Percentiles rank a stretch among this genome's conserved stretches.
Evolutionary conservation across 2,113 vertebrate genomes (phyloP).

Genomic region (Ctenodactylus gundi): DNA sequence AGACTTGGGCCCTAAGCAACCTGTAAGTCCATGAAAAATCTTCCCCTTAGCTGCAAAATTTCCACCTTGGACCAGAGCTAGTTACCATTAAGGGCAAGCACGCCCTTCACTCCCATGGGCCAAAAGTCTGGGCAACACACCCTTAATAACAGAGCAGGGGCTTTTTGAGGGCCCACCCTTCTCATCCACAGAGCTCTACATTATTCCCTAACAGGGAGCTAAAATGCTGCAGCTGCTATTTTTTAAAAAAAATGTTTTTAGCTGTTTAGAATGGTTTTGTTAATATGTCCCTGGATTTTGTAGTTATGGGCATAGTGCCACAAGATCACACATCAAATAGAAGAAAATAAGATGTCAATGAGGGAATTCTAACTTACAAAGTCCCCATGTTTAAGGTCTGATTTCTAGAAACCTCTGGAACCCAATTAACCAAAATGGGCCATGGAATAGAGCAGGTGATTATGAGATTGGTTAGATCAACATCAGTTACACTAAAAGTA

Average conservation of each 20-base stretch:
- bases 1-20: slow-evolving; percentile 50
- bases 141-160: slow-evolving; percentile 40
- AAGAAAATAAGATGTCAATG: slow-evolving; percentile 60
- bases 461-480: slow-evolving; percentile 78
- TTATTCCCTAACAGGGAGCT: slow-evolving; percentile 80
- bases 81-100: slow-evolving; percentile 19
- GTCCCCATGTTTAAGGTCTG: slow-evolving; percentile 73
- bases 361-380: slow-evolving; percentile 78
- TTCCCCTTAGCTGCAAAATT: slow-evolving; percentile 37
- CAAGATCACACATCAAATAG: slow-evolving; percentile 55
- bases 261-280: slow-evolving; percentile 71
- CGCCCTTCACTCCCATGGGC: slow-evolving; percentile 53
- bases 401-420: slow-evolving; percentile 76
- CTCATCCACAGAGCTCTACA: slow-evolving; percentile 37
- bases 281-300: slow-evolving; percentile 63
- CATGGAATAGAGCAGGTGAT: slow-evolving; percentile 81
- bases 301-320: slow-evolving; percentile 70
- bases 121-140: slow-evolving; percentile 36
- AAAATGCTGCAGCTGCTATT: slow-evolving; percentile 82
- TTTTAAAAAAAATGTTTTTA: slow-evolving; percentile 59
- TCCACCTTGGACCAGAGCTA: slow-evolving; percentile 57
- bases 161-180: slow-evolving; percentile 13
- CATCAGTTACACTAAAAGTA: slow-evolving; percentile 74
- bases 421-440: slow-evolving; percentile 81
- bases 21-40: slow-evolving; percentile 63